Evolutionary conservation across 2,888 invertebrate genomes (phyloP), one percentile per base, ranked within the genome.

Genomic region (Hyppa rectilinea): DNA sequence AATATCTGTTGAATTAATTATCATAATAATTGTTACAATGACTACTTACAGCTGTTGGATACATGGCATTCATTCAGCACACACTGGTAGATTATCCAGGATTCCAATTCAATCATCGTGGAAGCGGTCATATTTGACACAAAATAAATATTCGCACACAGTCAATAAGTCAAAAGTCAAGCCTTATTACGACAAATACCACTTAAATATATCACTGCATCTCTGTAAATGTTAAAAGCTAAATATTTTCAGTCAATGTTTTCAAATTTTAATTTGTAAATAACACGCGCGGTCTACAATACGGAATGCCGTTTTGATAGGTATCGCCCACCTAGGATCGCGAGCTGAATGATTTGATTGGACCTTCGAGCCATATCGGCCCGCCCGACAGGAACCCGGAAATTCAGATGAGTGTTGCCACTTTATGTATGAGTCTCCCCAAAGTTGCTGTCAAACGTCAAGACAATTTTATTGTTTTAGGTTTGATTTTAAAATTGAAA

Each of bases 41-140:
- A 71, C 56, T 93, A 97, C 97, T 96, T 95, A 97, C 97, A 97
- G 87, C 96, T 94, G 87, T 96, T 95, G 86, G 97, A 97, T 82
- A 97, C 96, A 93, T 96, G 96, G 91, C 97, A 97, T 93, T 97
- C 97, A 85, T 96, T 97, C 86, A 97, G 96, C 83, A 97, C 96
- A 92, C 97, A 97, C 87, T 97, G 97, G 92, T 97, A 97, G 91
- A 97, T 97, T 86, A 97, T 95, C 97, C 97, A 97, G 90, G 97
- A 97, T 90, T 97, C 97, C 90, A 97, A 89, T 91, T 97, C 97
- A 84, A 97, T 96, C 94, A 97, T 96, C 49, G 97, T 95, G 85
- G 96, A 95, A 85, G 96, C 96, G 87, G 96, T 96, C 96, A 96
- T 96, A 88, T 89, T 94, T 84, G 82, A 87, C 88, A 87, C 85